phyloP scores from a whole-genome alignment of 2,113 vertebrate species.

The Dasyornis broadbenti region DNA sequence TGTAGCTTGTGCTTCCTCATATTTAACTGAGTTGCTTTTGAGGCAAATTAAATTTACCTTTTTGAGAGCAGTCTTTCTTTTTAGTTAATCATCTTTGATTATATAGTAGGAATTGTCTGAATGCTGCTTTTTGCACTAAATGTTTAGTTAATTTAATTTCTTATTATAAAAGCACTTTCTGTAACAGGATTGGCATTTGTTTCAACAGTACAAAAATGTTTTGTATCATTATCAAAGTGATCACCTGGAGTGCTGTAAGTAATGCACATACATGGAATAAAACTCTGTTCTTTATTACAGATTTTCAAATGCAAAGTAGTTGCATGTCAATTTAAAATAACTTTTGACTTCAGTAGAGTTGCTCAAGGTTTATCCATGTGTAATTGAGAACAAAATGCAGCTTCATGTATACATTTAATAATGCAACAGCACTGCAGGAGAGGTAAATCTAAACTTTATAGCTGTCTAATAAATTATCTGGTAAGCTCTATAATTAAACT shows the following conservation, averaged over 20 bases:
- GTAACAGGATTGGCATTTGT: background rate
- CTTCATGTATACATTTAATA: constrained; percentile 13
- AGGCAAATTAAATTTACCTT: background rate
- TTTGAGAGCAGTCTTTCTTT: background rate
- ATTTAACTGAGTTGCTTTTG: background rate
- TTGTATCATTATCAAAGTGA: constrained; percentile 32
- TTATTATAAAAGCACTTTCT: background rate
- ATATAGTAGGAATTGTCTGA: background rate
- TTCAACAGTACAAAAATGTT: background rate
- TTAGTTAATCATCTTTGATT: background rate
- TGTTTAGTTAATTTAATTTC: background rate
- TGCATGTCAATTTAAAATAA: background rate
- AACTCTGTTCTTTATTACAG: background rate
- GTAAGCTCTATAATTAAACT: constrained; percentile 33
- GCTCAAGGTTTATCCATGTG: background rate
- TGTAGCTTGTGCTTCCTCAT: background rate
- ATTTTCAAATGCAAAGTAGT: background rate
- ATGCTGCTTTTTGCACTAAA: background rate
- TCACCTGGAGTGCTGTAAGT: constrained; percentile 37
- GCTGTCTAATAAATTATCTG: constrained; percentile 38
- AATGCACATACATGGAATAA: background rate
- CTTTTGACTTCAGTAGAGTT: background rate
- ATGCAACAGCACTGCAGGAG: background rate
- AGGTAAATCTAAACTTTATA: constrained; percentile 38
- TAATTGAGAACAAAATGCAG: constrained; percentile 24